These are phyloP conservation scores for Muraenolepis orangiensis DNA, from an alignment of 2,797 vertebrate genomes.

Conservation along the genomic window DNA sequence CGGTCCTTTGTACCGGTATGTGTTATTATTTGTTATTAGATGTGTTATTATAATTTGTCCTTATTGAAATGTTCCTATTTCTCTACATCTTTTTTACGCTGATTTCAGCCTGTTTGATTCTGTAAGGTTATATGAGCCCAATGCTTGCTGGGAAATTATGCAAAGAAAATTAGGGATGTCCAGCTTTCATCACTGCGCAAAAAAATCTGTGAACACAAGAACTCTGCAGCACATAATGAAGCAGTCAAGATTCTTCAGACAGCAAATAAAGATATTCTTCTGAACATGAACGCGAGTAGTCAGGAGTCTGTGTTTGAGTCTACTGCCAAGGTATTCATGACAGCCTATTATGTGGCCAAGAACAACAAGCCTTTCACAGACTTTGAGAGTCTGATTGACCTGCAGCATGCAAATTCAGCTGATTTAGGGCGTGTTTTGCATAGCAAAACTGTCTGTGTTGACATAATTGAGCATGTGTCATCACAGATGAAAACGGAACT, in stretches of 20 bases:
- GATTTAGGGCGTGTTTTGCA: conserved; percentile 5
- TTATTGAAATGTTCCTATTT: no score
- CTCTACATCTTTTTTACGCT: no score
- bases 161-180: no score
- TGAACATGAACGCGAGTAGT: not conserved
- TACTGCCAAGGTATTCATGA: conserved; percentile 21
- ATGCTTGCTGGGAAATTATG: no score
- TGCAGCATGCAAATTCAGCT: conserved; percentile 5
- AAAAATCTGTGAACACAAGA: not conserved
- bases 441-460: conserved; percentile 17
- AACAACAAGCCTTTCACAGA: conserved; percentile 1
- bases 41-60: no score
- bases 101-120: no score
- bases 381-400: conserved; percentile 6
- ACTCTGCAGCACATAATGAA: not conserved
- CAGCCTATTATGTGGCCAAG: conserved; percentile 16
- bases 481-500: conserved; percentile 4
- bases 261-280: not conserved
- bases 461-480: conserved; percentile 15
- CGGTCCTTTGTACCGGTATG: no score
- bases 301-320: conserved; percentile 7
- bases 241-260: not conserved
- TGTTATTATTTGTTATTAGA: no score
- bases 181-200: not conserved
- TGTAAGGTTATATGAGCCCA: no score